These are phyloP conservation scores for Nanorana parkeri DNA, from an alignment of 2,113 vertebrate species.

Conservation along the genomic window DNA sequence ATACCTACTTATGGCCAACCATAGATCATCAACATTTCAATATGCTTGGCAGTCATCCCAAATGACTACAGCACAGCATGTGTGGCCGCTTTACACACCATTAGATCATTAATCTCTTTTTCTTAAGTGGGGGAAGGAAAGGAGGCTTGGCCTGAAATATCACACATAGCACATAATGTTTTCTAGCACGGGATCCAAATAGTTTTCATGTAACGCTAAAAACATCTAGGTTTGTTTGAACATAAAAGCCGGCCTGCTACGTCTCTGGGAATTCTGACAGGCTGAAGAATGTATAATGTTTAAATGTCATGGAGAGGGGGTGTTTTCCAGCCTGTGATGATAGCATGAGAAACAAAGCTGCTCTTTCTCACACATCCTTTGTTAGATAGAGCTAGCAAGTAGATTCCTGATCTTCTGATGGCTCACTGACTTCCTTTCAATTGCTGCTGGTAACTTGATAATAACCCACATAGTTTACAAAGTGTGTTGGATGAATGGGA, in stretches of 20 bases:
- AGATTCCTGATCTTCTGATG: constrained; percentile 47
- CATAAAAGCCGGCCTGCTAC: neutral
- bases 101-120: constrained; percentile 9
- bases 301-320: constrained; percentile 9
- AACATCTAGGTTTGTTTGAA: constrained; percentile 32
- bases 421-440: constrained; percentile 40
- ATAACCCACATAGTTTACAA: constrained; percentile 34
- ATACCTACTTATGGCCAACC: neutral
- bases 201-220: constrained; percentile 14
- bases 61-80: neutral
- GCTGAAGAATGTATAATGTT: constrained; percentile 16
- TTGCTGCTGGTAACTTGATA: constrained; percentile 40
- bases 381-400: constrained; percentile 34
- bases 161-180: constrained; percentile 9
- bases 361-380: constrained; percentile 42
- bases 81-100: constrained; percentile 21
- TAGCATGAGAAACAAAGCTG: constrained; percentile 29
- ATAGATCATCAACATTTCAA: neutral
- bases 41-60: neutral
- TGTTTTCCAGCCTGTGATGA: constrained; percentile 39
- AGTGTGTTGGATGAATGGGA: constrained; percentile 1
- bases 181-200: constrained; percentile 26
- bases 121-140: neutral
- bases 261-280: constrained; percentile 31
- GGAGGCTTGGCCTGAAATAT: neutral